Conservation (phyloP, 2,113 vertebrate species). For the Peromyscus leucopus region DNA sequence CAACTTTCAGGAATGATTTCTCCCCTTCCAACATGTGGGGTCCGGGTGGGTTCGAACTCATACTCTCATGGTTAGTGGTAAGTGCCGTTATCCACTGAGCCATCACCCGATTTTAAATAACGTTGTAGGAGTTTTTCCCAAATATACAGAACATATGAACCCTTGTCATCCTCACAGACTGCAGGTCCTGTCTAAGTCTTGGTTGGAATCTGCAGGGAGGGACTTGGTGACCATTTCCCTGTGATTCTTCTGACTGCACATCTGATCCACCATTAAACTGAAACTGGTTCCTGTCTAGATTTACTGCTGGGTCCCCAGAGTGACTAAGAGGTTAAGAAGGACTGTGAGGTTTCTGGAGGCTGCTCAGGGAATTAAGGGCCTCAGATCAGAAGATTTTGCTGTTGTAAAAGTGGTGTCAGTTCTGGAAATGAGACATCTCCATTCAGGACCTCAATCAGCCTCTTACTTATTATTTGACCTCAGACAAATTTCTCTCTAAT, state of each 20-base stretch:
- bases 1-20: not conserved
- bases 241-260: not conserved
- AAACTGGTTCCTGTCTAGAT: not conserved
- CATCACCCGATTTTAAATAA: not conserved
- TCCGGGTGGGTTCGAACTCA: not conserved
- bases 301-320: not conserved
- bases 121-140: not conserved
- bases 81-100: not conserved
- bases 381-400: not conserved
- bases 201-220: not conserved
- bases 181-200: not conserved
- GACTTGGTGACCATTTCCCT: not conserved
- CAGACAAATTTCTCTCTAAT: not conserved
- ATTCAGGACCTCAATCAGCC: not conserved
- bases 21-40: not conserved
- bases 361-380: not conserved
- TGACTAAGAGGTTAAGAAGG: not conserved
- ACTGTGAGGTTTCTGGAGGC: not conserved
- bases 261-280: not conserved
- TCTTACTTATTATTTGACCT: slow-evolving; percentile 3
- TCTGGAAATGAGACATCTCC: slow-evolving; percentile 11
- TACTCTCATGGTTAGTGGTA: not conserved
- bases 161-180: not conserved
- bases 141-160: not conserved
- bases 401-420: not conserved